A percentile compares a stretch with the other conserved stretches of the same genome.
Conservation (phyloP, 2,888 invertebrate genomes). For the Ectobius pallidus region DNA sequence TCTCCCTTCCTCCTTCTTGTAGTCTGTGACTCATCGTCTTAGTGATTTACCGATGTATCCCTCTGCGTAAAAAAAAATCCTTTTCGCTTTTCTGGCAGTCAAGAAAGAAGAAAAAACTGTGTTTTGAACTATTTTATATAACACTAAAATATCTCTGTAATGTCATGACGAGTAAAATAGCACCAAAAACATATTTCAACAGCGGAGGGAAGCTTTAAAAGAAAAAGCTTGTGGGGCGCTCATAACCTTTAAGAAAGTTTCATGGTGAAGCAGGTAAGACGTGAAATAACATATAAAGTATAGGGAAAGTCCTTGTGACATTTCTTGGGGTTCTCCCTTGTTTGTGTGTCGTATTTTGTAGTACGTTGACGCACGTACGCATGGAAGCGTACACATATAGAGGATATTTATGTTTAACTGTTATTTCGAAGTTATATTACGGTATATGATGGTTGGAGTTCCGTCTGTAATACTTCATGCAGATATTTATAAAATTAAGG, state of each 20-base stretch:
- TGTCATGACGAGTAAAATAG: slow-evolving; percentile 6
- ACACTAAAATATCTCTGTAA: slow-evolving; percentile 3
- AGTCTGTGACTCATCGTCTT: neutral
- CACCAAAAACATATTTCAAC: slow-evolving; percentile 17
- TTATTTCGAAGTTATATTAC: no score
- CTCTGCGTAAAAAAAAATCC: neutral
- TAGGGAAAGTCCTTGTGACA: neutral
- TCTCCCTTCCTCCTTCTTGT: neutral
- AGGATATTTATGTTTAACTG: no score
- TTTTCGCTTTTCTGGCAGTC: neutral
- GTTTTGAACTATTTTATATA: slow-evolving; percentile 13
- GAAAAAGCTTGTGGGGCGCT: neutral
- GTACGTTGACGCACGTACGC: no score
- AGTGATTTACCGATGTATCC: slow-evolving; percentile 15
- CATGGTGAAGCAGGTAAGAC: neutral
- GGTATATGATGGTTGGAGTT: no score
- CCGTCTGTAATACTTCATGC: no score
- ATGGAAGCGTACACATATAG: no score
- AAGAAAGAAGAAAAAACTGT: neutral
- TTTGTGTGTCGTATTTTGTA: neutral
- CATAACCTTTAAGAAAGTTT: neutral
- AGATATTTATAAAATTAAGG: no score
- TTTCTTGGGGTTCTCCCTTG: neutral
- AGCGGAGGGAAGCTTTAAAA: neutral
- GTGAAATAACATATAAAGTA: slow-evolving; percentile 1